phyloP scores from a whole-genome alignment of 2,113 vertebrate species.

The Lagenorhynchus albirostris region DNA sequence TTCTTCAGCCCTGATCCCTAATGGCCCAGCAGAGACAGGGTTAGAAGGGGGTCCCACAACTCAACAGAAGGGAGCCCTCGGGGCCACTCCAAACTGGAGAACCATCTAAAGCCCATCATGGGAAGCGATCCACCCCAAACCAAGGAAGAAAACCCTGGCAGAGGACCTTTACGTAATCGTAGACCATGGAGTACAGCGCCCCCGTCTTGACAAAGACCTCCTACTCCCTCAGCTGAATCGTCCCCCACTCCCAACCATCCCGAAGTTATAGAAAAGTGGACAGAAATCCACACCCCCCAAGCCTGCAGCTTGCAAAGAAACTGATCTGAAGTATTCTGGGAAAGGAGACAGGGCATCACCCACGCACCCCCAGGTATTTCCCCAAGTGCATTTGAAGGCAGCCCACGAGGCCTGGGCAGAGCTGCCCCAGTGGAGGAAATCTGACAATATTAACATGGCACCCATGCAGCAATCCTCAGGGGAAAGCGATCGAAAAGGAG shows the following conservation, averaged over 20 bases:
- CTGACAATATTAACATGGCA: rapidly evolving
- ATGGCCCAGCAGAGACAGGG: not conserved
- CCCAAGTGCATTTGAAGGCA: not conserved
- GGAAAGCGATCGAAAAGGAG: not conserved
- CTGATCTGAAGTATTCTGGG: rapidly evolving
- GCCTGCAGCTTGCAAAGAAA: not conserved
- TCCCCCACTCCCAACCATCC: not conserved
- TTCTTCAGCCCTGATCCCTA: not conserved
- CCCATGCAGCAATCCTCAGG: rapidly evolving
- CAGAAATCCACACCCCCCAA: not conserved
- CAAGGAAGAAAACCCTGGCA: rapidly evolving
- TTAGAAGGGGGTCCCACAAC: too few relatives aligned
- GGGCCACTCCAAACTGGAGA: not conserved
- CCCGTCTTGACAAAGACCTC: not conserved
- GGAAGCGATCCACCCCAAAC: not conserved
- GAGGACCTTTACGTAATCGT: not conserved
- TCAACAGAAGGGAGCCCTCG: not conserved
- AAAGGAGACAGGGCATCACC: not conserved
- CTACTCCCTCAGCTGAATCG: not conserved
- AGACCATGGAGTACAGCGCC: rapidly evolving
- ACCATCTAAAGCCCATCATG: not conserved
- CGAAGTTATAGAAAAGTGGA: not conserved
- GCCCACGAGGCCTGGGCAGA: rapidly evolving
- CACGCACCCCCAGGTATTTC: not conserved
- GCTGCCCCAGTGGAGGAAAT: rapidly evolving